Evolutionary conservation across 2,888 invertebrate species (phyloP).

Genomic region (Drosophila fungiperda): DNA sequence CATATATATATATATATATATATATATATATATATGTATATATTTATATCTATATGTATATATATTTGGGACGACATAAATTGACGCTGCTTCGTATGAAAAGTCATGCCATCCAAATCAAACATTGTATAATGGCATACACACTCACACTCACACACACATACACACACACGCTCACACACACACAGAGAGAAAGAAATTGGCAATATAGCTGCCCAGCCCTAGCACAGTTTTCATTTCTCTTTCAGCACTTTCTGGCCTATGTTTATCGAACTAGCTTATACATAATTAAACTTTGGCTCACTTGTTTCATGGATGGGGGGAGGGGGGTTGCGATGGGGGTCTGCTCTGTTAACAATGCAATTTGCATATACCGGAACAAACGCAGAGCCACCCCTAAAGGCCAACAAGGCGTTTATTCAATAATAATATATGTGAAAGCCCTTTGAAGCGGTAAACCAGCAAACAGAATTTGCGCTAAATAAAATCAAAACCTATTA

Average conservation of each 20-base stretch:
- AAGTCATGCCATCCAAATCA: conserved; percentile 72
- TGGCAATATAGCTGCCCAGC: conserved; percentile 27
- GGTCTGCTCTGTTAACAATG: background rate
- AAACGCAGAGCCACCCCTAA: background rate
- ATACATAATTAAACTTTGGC: conserved; percentile 37
- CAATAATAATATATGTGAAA: background rate
- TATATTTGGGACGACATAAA: conserved; percentile 52
- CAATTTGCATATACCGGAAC: conserved; percentile 37
- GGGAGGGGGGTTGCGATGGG: no score
- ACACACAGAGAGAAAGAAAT: background rate
- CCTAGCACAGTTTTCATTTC: conserved; percentile 4
- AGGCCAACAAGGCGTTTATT: background rate
- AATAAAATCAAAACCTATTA: background rate
- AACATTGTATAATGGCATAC: conserved; percentile 65
- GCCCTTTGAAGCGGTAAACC: background rate
- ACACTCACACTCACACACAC: conserved; percentile 16
- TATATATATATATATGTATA: background rate
- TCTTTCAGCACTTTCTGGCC: background rate
- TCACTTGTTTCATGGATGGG: conserved; percentile 1
- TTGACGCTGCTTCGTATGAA: conserved; percentile 53
- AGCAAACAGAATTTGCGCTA: background rate
- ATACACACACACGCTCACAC: conserved; percentile 1
- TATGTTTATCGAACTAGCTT: conserved; percentile 20
- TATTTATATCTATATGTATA: background rate
- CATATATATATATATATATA: no score